Conservation (phyloP, 1,140 invertebrate genomes). For the Pinna nobilis region DNA sequence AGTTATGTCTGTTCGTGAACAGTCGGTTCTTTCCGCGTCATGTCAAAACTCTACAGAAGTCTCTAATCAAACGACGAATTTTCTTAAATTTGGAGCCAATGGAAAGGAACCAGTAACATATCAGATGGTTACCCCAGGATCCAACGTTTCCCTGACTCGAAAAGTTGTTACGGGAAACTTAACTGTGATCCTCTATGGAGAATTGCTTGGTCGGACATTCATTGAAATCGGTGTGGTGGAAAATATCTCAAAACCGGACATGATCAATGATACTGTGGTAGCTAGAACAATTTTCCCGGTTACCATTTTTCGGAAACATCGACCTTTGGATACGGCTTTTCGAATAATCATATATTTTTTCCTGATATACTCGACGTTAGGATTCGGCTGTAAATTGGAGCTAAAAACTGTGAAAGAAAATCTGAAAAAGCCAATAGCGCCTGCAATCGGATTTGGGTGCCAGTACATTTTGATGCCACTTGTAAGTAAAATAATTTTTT, state of each 20-base stretch:
- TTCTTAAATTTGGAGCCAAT: neutral
- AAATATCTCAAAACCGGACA: neutral
- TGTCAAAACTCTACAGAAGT: neutral
- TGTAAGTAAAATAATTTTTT: slow-evolving; percentile 52
- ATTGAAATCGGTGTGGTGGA: neutral
- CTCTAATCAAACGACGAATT: neutral
- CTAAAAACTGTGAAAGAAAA: slow-evolving; percentile 60
- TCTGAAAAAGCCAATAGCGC: slow-evolving; percentile 66
- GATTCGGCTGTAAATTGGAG: slow-evolving; percentile 72
- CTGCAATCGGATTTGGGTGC: slow-evolving; percentile 66
- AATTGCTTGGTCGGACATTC: slow-evolving; percentile 27
- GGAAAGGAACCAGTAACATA: neutral
- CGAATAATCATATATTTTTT: slow-evolving; percentile 60
- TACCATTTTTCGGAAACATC: slow-evolving; percentile 45
- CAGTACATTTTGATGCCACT: slow-evolving; percentile 73
- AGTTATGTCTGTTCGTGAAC: slow-evolving; percentile 2
- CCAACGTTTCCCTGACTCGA: neutral
- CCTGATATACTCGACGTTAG: slow-evolving; percentile 67
- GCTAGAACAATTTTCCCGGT: slow-evolving; percentile 31
- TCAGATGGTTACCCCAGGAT: neutral
- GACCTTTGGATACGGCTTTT: slow-evolving; percentile 65
- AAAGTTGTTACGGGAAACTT: neutral
- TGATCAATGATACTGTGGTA: neutral
- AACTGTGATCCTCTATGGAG: slow-evolving; percentile 11
- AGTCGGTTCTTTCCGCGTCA: neutral